phyloP scores from a whole-genome alignment of 2,113 vertebrate species.

The Nothocercus nigrocapillus region DNA sequence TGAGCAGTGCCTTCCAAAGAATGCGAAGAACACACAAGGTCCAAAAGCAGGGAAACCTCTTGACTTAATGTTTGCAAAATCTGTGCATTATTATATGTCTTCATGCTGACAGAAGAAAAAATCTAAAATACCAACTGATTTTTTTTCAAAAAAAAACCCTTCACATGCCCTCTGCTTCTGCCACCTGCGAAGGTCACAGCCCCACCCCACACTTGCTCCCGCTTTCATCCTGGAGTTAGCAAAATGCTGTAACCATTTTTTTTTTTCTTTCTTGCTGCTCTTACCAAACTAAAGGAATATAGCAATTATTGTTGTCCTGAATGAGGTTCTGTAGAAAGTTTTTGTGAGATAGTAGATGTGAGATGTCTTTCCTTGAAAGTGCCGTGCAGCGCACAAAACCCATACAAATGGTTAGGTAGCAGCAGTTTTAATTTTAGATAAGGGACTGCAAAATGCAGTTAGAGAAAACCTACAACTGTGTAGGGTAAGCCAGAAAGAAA shows the following conservation, averaged over 20 bases:
- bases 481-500: slow-evolving; percentile 13
- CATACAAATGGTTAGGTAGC: neutral
- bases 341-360: neutral
- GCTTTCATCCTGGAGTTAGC: neutral
- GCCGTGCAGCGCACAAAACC: neutral
- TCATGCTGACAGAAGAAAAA: neutral
- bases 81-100: neutral
- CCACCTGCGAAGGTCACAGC: neutral
- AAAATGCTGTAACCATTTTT: neutral
- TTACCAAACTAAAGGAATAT: neutral
- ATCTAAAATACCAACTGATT: neutral
- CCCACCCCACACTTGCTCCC: neutral
- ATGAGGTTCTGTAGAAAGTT: neutral
- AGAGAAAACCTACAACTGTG: neutral
- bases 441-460: neutral
- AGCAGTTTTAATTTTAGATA: slow-evolving; percentile 18
- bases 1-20: neutral
- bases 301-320: neutral
- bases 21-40: neutral
- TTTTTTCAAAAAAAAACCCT: neutral
- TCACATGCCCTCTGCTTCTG: neutral
- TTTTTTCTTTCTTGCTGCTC: neutral
- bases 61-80: neutral
- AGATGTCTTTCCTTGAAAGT: neutral
- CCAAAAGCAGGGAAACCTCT: neutral